A percentile compares a stretch with the other conserved stretches of the same genome.
These are phyloP conservation scores for Dermatemys mawii DNA, from an alignment of 2,113 vertebrate species.

Conservation along the genomic window DNA sequence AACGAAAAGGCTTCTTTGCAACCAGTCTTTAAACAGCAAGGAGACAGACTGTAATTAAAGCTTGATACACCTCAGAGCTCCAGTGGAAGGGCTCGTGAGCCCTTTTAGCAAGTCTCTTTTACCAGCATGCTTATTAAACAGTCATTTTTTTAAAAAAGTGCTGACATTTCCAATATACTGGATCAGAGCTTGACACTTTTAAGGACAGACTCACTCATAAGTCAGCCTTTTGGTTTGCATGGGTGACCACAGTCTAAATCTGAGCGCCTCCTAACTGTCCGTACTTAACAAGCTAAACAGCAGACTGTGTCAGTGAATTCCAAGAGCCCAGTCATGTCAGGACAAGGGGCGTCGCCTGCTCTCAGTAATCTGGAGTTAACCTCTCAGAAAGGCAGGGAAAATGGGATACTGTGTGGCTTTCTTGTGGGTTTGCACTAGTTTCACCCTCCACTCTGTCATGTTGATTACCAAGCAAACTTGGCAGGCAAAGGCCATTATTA, in stretches of 20 bases:
- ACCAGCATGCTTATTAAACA: not conserved
- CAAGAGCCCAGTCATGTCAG: not conserved
- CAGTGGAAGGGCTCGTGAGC: conserved; percentile 6
- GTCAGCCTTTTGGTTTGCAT: not conserved
- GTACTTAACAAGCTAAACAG: not conserved
- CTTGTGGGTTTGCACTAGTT: conserved; percentile 13
- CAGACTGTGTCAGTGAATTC: not conserved
- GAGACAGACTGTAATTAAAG: conserved; percentile 12
- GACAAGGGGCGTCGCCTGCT: not conserved
- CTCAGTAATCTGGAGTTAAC: not conserved
- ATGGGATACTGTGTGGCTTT: not conserved
- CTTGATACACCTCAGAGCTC: conserved; percentile 33
- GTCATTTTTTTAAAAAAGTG: not conserved
- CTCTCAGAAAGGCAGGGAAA: not conserved
- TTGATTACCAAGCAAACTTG: conserved; percentile 35
- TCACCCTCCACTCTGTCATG: not conserved
- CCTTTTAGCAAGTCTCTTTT: not conserved
- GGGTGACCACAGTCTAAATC: not conserved
- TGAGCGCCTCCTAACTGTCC: not conserved
- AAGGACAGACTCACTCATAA: not conserved
- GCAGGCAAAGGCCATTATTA: conserved; percentile 33
- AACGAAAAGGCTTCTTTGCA: conserved; percentile 39
- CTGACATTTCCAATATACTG: not conserved
- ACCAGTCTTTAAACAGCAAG: conserved; percentile 39
- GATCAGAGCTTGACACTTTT: not conserved